These are phyloP conservation scores for Drosophila testacea DNA, from an alignment of 2,888 invertebrate genomes.

Conservation along the genomic window DNA sequence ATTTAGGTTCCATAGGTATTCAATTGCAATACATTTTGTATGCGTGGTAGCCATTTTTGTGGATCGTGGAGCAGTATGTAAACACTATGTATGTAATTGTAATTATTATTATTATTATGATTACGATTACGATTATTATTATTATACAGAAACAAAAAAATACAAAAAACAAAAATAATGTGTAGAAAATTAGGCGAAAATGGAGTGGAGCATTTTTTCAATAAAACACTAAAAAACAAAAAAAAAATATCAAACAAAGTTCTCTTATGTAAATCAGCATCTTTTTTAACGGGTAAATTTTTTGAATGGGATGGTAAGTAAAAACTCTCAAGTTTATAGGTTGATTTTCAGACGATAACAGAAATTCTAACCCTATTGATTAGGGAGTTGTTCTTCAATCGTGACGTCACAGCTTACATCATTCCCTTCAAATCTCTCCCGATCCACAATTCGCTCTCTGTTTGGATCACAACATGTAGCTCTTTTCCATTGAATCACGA, in stretches of 20 bases:
- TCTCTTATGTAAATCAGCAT: conserved; percentile 44
- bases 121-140: conserved; percentile 58
- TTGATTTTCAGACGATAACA: neutral
- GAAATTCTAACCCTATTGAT: conserved; percentile 1
- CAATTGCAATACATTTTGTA: conserved; percentile 77
- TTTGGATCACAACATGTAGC: neutral
- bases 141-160: conserved; percentile 41
- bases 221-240: conserved; percentile 71
- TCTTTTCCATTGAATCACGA: neutral
- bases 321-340: too few species aligned
- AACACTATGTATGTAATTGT: conserved; percentile 75
- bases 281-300: neutral
- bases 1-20: conserved; percentile 75
- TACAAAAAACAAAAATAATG: conserved; percentile 58
- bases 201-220: conserved; percentile 80
- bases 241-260: conserved; percentile 40
- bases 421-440: neutral
- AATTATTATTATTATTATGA: conserved; percentile 67
- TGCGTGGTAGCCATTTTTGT: conserved; percentile 77
- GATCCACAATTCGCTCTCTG: neutral
- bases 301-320: neutral
- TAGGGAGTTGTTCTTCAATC: neutral
- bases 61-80: conserved; percentile 69
- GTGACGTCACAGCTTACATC: neutral
- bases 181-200: conserved; percentile 79